Evolutionary conservation across 2,888 invertebrate genomes (phyloP), one percentile per base, ranked within the genome.

Genomic region (Cephus rjabovi): DNA sequence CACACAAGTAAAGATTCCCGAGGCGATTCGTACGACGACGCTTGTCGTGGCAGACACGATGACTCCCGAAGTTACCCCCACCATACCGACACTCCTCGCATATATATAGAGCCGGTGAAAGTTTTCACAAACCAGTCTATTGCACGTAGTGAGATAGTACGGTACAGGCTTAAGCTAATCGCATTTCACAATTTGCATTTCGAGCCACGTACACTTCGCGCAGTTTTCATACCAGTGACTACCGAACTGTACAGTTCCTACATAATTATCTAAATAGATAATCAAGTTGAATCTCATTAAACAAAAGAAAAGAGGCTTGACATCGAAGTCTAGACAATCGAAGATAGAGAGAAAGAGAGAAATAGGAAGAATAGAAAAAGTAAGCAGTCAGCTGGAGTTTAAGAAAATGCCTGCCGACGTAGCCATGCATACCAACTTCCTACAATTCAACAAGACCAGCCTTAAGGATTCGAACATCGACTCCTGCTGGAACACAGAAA

Each of bases 401-500:
- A 71, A 23, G 74, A 89, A 87, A 79, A 92, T 92, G 92, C 92
- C 92, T 79, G 91, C 91, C 69, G 92, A 92, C 90, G 91, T 92
- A 79, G 90, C 90, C 33, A 90, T 90, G 86, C 90, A 89, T 79
- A 85, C 87, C 56, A 90, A 88, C 81, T 90, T 89, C 83, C 85
- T 90, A 69, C 87, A 88, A 77, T 87, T 90, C 79, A 88, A 88
- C 82, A 88, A 88, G 78, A 85, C 87, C 74, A 87, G 88, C 74
- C 75, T 88, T 81, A 86, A 86, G 79, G 85, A 85, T 76, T 87
- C 89, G 35, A 90, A 88, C 85, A 84, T 87, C 89, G 92, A 89
- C 90, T 93, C 91, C 84, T 92, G 82, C 89, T 92, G 90, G 88
- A 93, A 93, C 87, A 94, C 93, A 23, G 95, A 94, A 90, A 92